Base-by-base conservation (phyloP, 1,140 invertebrate genomes). In the Branchinecta lindahli region DNA sequence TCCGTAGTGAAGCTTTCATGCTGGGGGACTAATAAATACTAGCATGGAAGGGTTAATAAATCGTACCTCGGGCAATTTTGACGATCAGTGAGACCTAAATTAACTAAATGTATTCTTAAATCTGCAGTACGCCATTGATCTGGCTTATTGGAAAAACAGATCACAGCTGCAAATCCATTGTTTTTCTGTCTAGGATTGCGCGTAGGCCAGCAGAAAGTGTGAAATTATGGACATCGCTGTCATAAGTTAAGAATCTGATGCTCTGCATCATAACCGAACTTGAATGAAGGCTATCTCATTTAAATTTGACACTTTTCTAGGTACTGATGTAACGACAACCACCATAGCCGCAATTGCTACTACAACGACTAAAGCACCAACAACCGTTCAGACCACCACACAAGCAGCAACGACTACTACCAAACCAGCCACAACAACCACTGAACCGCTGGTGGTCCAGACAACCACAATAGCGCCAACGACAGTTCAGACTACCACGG, bases 261-360 rank as follows among this genome's bases (percentile, higher is more conserved):
- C n/a, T n/a, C n/a, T n/a, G n/a, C n/a, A n/a, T n/a, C n/a, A n/a
- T n/a, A n/a, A 67, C 66, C 21, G 61, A n/a, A 20, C 44, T n/a
- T 21, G 20, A 10, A 8, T 33, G 20, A 33, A 7, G 20, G 20
- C 9, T 33, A 66, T 8, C 10, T 8, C 66, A 8, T 8, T 33
- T 10, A 66, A 20, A 10, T 33, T 33, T 8, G 10, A 20, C 10
- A 8, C 6, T 66, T 8, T 10, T 66, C 20, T 33, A 8, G 44
- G 8, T 66, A 10, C 66, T 21, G 44, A 9, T 9, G 44, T 45
- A 8, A 46, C 45, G 7, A 44, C 44, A 47, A 66, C 44, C 68
- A 69, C 68, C 7, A 46, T 6, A 15, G 0, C 68, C 12, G n/a
- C 45, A 61, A 69, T 21, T 47, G n/a, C 69, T 10, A 70, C 69